These are phyloP conservation scores for Tetrapedia diversipes DNA, from an alignment of 2,888 invertebrate genomes.

Conservation along the genomic window DNA sequence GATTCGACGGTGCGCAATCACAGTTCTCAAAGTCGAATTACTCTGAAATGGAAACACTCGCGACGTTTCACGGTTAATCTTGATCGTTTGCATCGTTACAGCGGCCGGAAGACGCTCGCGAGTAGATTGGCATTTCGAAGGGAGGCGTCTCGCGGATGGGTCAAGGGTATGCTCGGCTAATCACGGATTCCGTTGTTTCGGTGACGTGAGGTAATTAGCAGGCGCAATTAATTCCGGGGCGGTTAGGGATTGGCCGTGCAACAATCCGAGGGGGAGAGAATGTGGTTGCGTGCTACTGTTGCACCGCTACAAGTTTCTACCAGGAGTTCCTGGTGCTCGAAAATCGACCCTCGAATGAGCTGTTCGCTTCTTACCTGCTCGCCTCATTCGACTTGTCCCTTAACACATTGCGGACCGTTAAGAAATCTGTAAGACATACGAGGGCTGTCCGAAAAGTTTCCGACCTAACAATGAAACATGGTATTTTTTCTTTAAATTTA, in stretches of 20 bases:
- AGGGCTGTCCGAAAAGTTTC: too few relatives aligned
- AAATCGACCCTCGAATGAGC: slow-evolving; percentile 21
- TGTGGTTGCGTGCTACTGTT: slow-evolving; percentile 60
- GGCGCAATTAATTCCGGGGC: slow-evolving; percentile 73
- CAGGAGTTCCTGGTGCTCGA: slow-evolving; percentile 45
- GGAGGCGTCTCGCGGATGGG: slow-evolving; percentile 44
- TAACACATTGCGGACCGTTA: too few relatives aligned
- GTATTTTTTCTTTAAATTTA: too few relatives aligned
- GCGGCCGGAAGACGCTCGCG: slow-evolving; percentile 1
- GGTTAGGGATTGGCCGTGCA: slow-evolving; percentile 64
- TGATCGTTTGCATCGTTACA: not conserved
- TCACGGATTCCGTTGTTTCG: slow-evolving; percentile 71
- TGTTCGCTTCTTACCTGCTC: slow-evolving; percentile 51
- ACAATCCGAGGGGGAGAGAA: slow-evolving; percentile 60
- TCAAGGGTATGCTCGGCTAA: slow-evolving; percentile 63
- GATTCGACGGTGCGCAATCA: not conserved
- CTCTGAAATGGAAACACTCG: not conserved
- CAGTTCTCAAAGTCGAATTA: not conserved
- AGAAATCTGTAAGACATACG: too few relatives aligned
- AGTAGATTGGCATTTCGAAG: slow-evolving; percentile 40
- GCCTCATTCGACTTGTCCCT: slow-evolving; percentile 28
- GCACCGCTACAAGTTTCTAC: slow-evolving; percentile 51
- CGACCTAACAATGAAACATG: too few relatives aligned
- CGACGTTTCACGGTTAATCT: slow-evolving; percentile 1
- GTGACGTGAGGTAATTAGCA: slow-evolving; percentile 73